Evolutionary conservation across 2,888 invertebrate genomes (phyloP), one percentile per base, ranked within the genome.

Genomic region (Galeopsomyia nigrocyanea): DNA sequence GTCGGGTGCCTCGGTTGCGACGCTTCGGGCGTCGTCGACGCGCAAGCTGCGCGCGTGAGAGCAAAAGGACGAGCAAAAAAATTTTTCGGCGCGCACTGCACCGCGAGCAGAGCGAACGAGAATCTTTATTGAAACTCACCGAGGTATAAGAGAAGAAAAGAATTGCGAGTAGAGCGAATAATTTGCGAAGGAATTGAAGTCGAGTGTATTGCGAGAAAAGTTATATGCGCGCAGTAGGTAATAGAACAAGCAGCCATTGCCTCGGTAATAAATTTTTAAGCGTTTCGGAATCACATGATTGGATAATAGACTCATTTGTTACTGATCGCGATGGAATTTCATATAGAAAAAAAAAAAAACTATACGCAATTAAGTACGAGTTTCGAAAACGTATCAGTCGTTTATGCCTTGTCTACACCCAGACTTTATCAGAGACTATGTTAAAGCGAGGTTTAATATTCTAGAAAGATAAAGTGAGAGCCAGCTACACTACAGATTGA

Each of bases 241-340:
- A 50, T n/a, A 39, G 62, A 64, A 60, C 60, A 49, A 73, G 57
- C 47, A 73, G 57, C 47, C 19, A 61, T 56, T 39, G 68, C 60
- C 22, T 55, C 47, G 31, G 62, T 47, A 60, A 58, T 63, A 53
- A 63, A 67, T 65, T 61, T 62, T 56, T 14, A 49, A 57, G 60
- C 21, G 51, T 53, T 53, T 56, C 53, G 57, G 70, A 70, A 63
- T 64, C 57, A 65, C 68, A 68, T 65, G 74, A 74, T 74, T 74
- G 71, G 68, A 74, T 68, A 71, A 74, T 71, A 63, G 68, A 68
- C 67, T 64, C 19, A 70, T 73, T 69, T 10, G 26, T 26, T 26
- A 5, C 26, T 5, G 26, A 26, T 26, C 26, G 13, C 39, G 7
- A 5, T 39, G 10, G 10, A 39, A 7, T 9, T 13, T 10, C 39